Evolutionary conservation across 2,797 vertebrate species (phyloP).

Genomic region (Chelon auratus): DNA sequence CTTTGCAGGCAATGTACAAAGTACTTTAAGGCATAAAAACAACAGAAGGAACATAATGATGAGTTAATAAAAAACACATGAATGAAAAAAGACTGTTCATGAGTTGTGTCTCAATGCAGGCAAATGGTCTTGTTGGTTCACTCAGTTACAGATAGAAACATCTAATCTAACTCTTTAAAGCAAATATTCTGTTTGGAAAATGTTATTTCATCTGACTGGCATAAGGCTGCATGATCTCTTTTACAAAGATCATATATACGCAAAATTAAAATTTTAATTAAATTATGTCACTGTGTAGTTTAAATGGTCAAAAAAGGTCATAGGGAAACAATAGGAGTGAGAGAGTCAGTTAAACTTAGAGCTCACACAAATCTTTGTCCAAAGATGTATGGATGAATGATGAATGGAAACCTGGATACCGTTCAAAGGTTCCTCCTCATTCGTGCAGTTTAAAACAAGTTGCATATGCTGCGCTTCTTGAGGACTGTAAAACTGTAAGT

Average conservation of each 20-base stretch:
- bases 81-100: neutral
- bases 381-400: neutral
- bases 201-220: neutral
- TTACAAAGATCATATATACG: neutral
- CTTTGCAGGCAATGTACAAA: no score
- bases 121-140: neutral
- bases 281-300: neutral
- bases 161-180: no score
- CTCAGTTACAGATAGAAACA: neutral
- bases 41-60: neutral
- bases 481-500: no score
- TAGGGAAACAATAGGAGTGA: neutral
- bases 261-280: neutral
- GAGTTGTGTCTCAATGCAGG: neutral
- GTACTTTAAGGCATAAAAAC: neutral
- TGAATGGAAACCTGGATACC: neutral
- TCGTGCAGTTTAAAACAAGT: no score
- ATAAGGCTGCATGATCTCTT: neutral
- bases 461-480: no score
- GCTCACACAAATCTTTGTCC: no score
- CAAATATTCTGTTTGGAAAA: neutral
- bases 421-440: neutral
- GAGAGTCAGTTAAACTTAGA: neutral
- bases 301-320: neutral
- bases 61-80: neutral